Evolutionary conservation across 1,140 invertebrate species (phyloP).

Genomic region (Plectrocnemia conspersa): DNA sequence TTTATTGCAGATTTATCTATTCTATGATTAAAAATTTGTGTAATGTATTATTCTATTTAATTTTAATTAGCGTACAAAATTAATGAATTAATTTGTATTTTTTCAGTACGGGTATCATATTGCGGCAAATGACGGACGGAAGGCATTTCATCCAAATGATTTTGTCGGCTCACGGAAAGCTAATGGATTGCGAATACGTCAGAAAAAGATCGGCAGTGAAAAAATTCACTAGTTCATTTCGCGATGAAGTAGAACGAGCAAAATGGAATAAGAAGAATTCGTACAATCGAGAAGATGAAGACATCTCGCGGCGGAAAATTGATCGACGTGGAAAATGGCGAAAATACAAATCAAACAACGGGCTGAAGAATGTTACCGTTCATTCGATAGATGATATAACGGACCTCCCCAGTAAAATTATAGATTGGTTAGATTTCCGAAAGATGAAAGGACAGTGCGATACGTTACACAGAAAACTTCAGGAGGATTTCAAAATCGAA

Average conservation of each 20-base stretch:
- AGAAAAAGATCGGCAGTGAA: constrained; percentile 48
- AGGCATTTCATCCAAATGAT: constrained; percentile 64
- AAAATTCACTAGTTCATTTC: constrained; percentile 54
- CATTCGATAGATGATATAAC: constrained; percentile 41
- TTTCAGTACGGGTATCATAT: constrained; percentile 52
- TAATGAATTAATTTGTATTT: constrained; percentile 37
- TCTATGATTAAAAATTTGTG: too few species aligned
- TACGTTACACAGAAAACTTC: constrained; percentile 45
- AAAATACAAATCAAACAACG: constrained; percentile 32
- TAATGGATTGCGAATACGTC: constrained; percentile 64
- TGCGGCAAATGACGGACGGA: constrained; percentile 63
- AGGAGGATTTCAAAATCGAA: too few species aligned
- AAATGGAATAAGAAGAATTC: background rate
- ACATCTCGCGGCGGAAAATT: constrained; percentile 35
- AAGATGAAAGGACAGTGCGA: constrained; percentile 51
- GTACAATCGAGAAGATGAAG: constrained; percentile 4
- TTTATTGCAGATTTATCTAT: too few species aligned
- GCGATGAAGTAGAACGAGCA: constrained; percentile 49
- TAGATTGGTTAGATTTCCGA: constrained; percentile 51
- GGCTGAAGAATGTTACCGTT: constrained; percentile 46
- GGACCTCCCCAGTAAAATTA: constrained; percentile 44
- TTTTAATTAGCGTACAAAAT: too few species aligned
- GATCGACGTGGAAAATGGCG: constrained; percentile 24
- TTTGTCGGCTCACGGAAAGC: constrained; percentile 52
- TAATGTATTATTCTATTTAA: too few species aligned